phyloP scores from a whole-genome alignment of 2,888 invertebrate species.

The Torymus auratus region DNA sequence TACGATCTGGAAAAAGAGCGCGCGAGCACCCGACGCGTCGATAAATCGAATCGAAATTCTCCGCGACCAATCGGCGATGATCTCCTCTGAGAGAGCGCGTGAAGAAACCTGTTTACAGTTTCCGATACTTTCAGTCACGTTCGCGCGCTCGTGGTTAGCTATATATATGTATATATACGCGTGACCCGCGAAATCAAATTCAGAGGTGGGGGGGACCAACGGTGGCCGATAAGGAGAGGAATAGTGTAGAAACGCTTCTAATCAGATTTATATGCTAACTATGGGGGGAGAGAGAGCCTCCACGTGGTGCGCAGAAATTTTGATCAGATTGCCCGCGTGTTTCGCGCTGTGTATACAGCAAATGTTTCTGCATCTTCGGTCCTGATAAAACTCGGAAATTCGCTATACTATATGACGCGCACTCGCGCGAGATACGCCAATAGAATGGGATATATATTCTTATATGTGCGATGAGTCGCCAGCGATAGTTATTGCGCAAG shows the following conservation, averaged over 20 bases:
- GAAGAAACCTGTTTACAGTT: slow-evolving; percentile 58
- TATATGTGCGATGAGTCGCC: slow-evolving; percentile 4
- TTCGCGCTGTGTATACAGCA: slow-evolving; percentile 21
- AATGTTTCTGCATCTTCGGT: slow-evolving; percentile 49
- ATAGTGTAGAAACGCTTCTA: slow-evolving; percentile 25
- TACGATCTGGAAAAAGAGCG: slow-evolving; percentile 54
- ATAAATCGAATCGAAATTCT: slow-evolving; percentile 60
- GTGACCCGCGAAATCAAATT: slow-evolving; percentile 40
- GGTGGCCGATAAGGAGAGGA: slow-evolving; percentile 31
- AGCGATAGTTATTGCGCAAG: slow-evolving; percentile 6
- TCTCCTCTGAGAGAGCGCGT: slow-evolving; percentile 1
- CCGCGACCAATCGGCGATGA: slow-evolving; percentile 46
- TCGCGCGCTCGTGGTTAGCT: slow-evolving; percentile 41
- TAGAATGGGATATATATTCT: slow-evolving; percentile 29
- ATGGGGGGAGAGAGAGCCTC: slow-evolving; percentile 16
- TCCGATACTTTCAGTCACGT: slow-evolving; percentile 58
- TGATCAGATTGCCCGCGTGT: slow-evolving; percentile 30
- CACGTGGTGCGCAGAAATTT: slow-evolving; percentile 40
- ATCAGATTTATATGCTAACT: slow-evolving; percentile 54
- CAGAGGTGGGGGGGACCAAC: slow-evolving; percentile 1
- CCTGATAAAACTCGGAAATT: slow-evolving; percentile 32
- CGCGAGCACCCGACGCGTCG: slow-evolving; percentile 40
- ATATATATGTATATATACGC: background rate
- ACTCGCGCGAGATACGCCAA: background rate
- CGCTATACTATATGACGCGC: slow-evolving; percentile 7